These are phyloP conservation scores for Bruchidius siliquastri DNA, from an alignment of 2,888 invertebrate species.

Conservation along the genomic window DNA sequence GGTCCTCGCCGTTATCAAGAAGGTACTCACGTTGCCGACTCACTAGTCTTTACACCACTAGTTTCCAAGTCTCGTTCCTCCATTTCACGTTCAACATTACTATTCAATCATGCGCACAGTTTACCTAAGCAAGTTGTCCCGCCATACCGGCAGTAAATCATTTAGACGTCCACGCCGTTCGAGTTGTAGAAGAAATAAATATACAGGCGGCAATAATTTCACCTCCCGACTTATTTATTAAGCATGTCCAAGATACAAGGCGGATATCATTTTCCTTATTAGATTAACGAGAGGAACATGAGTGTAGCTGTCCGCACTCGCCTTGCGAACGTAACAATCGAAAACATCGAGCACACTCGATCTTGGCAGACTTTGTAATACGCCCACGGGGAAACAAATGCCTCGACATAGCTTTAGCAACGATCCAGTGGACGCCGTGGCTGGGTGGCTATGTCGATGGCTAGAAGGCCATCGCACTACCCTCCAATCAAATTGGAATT, in stretches of 20 bases:
- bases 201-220: neutral
- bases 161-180: neutral
- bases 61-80: no score
- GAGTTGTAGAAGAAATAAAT: neutral
- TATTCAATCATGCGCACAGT: neutral
- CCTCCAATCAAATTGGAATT: no score
- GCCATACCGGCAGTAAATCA: neutral
- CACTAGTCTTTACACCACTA: no score
- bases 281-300: slow-evolving; percentile 5
- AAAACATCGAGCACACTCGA: slow-evolving; percentile 1
- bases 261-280: slow-evolving; percentile 7
- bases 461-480: neutral
- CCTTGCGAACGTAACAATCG: slow-evolving; percentile 4
- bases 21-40: no score
- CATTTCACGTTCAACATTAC: neutral
- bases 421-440: neutral
- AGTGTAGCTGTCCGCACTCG: slow-evolving; percentile 4
- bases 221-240: neutral
- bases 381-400: slow-evolving; percentile 1
- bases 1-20: no score
- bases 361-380: neutral
- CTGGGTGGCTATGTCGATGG: neutral
- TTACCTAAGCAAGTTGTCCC: neutral
- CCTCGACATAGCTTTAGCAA: neutral
- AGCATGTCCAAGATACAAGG: neutral